Evolutionary conservation across 2,888 invertebrate species (phyloP).

Genomic region (Archips crataeganus): DNA sequence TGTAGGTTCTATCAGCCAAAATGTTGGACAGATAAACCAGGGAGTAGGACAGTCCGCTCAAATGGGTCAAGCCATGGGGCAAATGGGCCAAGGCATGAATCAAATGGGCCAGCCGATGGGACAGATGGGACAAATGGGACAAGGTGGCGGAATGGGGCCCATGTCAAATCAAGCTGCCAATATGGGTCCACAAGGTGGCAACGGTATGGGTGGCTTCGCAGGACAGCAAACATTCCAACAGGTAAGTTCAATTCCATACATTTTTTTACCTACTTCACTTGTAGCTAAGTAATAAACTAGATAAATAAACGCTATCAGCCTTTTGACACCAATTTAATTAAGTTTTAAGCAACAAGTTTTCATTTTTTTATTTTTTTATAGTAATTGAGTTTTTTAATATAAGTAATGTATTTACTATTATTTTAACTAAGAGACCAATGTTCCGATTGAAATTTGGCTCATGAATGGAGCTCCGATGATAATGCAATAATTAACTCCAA

Average conservation of each 20-base stretch:
- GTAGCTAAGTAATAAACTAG: not conserved
- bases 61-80: conserved; percentile 77
- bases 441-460: no score
- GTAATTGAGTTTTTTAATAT: no score
- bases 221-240: conserved; percentile 84
- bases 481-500: no score
- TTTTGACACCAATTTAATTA: no score
- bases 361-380: no score
- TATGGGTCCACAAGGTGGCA: conserved; percentile 82
- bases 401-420: no score
- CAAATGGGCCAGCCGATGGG: conserved; percentile 83
- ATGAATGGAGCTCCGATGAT: no score
- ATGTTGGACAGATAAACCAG: conserved; percentile 81
- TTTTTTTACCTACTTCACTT: not conserved
- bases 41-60: conserved; percentile 76
- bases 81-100: conserved; percentile 78
- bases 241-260: conserved; percentile 53
- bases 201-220: conserved; percentile 82
- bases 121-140: conserved; percentile 85
- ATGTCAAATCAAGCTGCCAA: conserved; percentile 82
- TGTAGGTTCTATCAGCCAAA: conserved; percentile 77
- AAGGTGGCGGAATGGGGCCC: conserved; percentile 75
- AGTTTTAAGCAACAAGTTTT: no score
- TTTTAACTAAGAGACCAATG: no score
- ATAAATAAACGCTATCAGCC: no score